These are phyloP conservation scores for Notothenia rossii DNA, from an alignment of 2,113 vertebrate genomes.

Conservation along the genomic window DNA sequence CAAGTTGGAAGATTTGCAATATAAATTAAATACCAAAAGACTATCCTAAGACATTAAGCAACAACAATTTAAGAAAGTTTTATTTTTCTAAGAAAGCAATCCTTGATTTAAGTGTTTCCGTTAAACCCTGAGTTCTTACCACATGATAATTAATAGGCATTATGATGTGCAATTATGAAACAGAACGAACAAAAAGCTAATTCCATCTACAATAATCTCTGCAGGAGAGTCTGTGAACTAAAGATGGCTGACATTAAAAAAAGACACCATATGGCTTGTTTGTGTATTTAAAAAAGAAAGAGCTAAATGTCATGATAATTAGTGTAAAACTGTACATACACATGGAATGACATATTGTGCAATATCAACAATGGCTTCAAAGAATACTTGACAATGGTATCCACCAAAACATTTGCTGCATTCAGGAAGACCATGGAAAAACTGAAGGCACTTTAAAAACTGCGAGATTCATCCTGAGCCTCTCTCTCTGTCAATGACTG, in stretches of 20 bases:
- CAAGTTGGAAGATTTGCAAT: constrained; percentile 31
- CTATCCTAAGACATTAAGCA: constrained; percentile 44
- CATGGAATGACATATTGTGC: constrained; percentile 70
- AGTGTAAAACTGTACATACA: constrained; percentile 56
- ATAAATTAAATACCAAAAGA: constrained; percentile 40
- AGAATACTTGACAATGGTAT: constrained; percentile 26
- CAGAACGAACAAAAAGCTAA: constrained; percentile 17
- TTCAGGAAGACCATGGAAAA: constrained; percentile 33
- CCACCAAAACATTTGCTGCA: constrained; percentile 21
- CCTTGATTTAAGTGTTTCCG: constrained; percentile 38
- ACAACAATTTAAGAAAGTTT: constrained; percentile 50
- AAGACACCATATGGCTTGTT: constrained; percentile 68
- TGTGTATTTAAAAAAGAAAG: constrained; percentile 16
- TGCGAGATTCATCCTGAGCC: constrained; percentile 13
- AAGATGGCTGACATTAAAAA: constrained; percentile 2
- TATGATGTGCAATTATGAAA: constrained; percentile 57
- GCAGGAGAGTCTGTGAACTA: background rate
- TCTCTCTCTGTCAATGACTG: constrained; percentile 18
- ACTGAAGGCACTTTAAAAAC: constrained; percentile 74
- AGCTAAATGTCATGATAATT: constrained; percentile 36
- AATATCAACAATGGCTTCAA: constrained; percentile 49
- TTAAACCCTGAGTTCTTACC: constrained; percentile 81
- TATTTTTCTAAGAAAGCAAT: constrained; percentile 58
- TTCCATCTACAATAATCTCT: background rate
- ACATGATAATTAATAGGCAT: constrained; percentile 31